These are phyloP conservation scores for Squalus acanthias DNA, from an alignment of 2,797 vertebrate genomes.

Conservation along the genomic window DNA sequence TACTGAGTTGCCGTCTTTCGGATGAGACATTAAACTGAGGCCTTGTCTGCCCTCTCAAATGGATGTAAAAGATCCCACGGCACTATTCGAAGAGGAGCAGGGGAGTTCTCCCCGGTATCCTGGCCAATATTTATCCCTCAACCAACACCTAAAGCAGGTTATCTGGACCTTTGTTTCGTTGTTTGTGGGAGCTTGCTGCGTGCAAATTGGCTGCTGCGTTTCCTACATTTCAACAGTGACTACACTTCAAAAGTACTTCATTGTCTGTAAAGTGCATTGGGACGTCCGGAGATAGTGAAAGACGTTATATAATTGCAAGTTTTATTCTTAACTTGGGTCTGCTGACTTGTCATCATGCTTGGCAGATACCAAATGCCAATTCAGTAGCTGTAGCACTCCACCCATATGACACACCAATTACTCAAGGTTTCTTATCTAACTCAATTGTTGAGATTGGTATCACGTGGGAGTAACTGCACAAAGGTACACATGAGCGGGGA, in stretches of 20 bases:
- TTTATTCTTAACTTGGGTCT: not conserved
- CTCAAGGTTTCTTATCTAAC: not conserved
- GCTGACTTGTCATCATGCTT: not conserved
- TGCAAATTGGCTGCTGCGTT: not conserved
- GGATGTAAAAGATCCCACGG: no score
- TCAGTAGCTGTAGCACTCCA: not conserved
- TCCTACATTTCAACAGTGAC: not conserved
- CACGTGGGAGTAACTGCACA: not conserved
- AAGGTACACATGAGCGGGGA: not conserved
- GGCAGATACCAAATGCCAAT: not conserved
- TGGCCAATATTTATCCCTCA: not conserved
- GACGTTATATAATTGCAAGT: not conserved
- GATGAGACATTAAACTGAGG: not conserved
- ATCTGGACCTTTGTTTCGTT: not conserved
- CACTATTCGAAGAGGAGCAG: not conserved
- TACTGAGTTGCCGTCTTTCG: no score
- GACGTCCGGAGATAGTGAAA: not conserved
- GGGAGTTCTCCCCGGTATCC: not conserved
- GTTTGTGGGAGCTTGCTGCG: not conserved
- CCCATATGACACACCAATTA: not conserved
- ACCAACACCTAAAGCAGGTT: not conserved
- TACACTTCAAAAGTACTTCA: not conserved
- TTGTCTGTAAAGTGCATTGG: not conserved
- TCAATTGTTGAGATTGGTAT: not conserved
- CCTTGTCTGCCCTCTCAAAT: not conserved